A percentile compares a stretch with the other conserved stretches of the same genome.
Evolutionary conservation across 2,113 vertebrate species (phyloP).

Genomic region (Narcine bancroftii): DNA sequence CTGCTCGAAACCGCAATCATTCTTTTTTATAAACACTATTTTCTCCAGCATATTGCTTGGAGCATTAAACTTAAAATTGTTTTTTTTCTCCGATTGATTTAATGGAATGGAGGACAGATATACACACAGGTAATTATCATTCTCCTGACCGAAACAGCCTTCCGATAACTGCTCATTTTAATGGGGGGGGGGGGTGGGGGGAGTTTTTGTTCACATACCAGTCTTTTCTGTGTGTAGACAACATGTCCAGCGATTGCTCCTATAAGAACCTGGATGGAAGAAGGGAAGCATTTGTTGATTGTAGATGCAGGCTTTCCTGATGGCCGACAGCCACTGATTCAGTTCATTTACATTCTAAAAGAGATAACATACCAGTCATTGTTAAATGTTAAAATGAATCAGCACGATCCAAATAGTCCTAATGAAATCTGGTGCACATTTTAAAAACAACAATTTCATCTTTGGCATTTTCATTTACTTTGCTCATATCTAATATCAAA

Average conservation of each 20-base stretch:
- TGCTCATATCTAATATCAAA: neutral
- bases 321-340: constrained; percentile 82
- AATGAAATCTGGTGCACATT: neutral
- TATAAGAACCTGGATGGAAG: constrained; percentile 73
- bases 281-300: constrained; percentile 65
- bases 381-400: neutral
- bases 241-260: constrained; percentile 75
- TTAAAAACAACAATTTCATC: neutral
- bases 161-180: neutral
- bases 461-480: neutral
- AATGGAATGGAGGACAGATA: neutral
- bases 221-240: constrained; percentile 63
- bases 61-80: neutral
- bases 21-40: too few species aligned
- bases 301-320: constrained; percentile 72
- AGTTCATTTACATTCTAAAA: constrained; percentile 76
- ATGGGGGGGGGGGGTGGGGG: neutral
- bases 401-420: neutral
- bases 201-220: constrained; percentile 51
- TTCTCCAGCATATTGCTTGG: too few species aligned
- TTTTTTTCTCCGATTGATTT: neutral
- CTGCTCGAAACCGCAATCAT: too few species aligned
- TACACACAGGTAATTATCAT: neutral
- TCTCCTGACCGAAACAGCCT: neutral
- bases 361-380: neutral